Evolutionary conservation across 2,888 invertebrate genomes (phyloP).

Genomic region (Scaptomyza caliginosa): DNA sequence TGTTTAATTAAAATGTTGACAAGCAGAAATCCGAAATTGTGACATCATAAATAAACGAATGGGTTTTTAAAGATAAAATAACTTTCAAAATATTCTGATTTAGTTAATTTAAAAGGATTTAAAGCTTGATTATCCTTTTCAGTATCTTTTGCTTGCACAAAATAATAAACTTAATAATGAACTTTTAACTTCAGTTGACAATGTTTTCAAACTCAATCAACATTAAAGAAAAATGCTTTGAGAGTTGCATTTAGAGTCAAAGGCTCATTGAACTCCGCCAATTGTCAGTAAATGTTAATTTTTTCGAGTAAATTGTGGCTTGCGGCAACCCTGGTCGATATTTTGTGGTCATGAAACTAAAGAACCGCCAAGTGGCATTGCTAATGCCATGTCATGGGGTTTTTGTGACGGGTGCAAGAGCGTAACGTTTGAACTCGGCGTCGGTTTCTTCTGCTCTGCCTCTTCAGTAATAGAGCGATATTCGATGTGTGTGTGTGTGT

Average conservation of each 20-base stretch:
- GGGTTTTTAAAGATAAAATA: no score
- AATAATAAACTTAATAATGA: not conserved
- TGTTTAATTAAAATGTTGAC: slow-evolving; percentile 13
- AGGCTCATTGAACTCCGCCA: slow-evolving; percentile 38
- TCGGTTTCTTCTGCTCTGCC: not conserved
- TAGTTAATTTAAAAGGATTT: no score
- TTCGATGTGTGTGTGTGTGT: slow-evolving; percentile 10
- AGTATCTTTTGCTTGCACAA: not conserved
- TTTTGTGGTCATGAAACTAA: slow-evolving; percentile 45
- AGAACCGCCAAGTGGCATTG: slow-evolving; percentile 63
- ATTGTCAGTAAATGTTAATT: slow-evolving; percentile 16
- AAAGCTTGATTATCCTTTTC: not conserved
- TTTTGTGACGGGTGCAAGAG: slow-evolving; percentile 64
- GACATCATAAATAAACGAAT: not conserved
- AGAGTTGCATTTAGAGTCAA: not conserved
- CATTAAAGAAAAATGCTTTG: not conserved
- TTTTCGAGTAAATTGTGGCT: slow-evolving; percentile 25
- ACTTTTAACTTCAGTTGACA: not conserved
- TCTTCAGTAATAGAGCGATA: slow-evolving; percentile 62
- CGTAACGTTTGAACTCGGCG: slow-evolving; percentile 66
- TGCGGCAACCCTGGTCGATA: slow-evolving; percentile 14
- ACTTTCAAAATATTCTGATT: no score
- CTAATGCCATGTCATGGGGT: slow-evolving; percentile 55
- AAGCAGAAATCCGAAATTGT: not conserved
- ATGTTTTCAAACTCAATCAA: not conserved